These are phyloP conservation scores for Graptemys geographica DNA, from an alignment of 2,797 vertebrate species.

Conservation along the genomic window DNA sequence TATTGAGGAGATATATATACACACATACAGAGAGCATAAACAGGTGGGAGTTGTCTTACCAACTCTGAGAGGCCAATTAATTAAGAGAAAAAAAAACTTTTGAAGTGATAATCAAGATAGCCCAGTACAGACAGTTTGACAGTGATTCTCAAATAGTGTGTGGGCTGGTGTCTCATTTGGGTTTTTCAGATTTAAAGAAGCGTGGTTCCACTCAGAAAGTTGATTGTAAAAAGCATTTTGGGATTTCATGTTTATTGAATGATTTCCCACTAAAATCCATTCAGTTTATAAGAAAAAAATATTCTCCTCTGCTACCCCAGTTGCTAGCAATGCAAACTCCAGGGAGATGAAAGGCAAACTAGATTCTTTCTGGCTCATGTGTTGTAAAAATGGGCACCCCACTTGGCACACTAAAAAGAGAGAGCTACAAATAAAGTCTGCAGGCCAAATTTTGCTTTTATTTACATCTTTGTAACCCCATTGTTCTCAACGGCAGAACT, in stretches of 20 bases:
- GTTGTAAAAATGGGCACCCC: not conserved
- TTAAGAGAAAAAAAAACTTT: too few relatives aligned
- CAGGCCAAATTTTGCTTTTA: not conserved
- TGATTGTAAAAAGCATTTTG: not conserved
- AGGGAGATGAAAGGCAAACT: not conserved
- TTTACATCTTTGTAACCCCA: not conserved
- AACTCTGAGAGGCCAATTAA: too few relatives aligned
- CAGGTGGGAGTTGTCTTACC: too few relatives aligned
- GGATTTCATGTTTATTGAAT: not conserved
- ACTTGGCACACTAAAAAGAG: not conserved
- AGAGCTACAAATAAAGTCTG: not conserved
- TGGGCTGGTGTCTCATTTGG: not conserved
- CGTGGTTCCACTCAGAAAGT: not conserved
- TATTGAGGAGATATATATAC: too few relatives aligned
- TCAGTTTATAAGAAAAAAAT: not conserved
- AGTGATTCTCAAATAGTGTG: not conserved
- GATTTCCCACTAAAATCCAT: not conserved
- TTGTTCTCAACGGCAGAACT: not conserved
- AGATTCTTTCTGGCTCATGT: not conserved
- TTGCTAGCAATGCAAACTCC: not conserved
- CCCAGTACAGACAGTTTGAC: too few relatives aligned
- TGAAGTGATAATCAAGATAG: too few relatives aligned
- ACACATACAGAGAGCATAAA: too few relatives aligned
- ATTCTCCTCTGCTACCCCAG: not conserved
- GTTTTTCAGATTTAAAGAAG: not conserved